A percentile compares a stretch with the other conserved stretches of the same genome.
These are phyloP conservation scores for Corythaeola cristata DNA, from an alignment of 2,113 vertebrate species.

Conservation along the genomic window DNA sequence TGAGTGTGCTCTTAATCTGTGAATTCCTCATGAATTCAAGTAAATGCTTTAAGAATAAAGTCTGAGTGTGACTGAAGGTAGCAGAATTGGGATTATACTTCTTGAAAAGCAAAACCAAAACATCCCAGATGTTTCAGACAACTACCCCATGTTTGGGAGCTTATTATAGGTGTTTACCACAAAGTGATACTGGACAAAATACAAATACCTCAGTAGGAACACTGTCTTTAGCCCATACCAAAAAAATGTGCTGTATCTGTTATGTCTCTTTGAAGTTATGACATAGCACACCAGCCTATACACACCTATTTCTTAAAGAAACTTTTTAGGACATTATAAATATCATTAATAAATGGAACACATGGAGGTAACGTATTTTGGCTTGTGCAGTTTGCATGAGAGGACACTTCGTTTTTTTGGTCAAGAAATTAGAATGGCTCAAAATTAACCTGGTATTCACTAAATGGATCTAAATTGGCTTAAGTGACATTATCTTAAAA, in stretches of 20 bases:
- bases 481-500: not conserved
- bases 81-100: not conserved
- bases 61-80: not conserved
- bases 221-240: not conserved
- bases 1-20: not conserved
- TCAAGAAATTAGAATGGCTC: not conserved
- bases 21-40: not conserved
- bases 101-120: not conserved
- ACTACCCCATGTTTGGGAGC: not conserved
- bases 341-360: not conserved
- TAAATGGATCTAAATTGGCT: not conserved
- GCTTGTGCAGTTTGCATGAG: not conserved
- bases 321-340: not conserved
- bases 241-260: not conserved
- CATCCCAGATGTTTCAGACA: not conserved
- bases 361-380: not conserved
- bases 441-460: not conserved
- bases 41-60: not conserved
- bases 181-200: not conserved
- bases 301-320: not conserved
- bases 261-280: not conserved
- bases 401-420: not conserved
- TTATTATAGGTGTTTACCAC: not conserved
- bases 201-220: not conserved
- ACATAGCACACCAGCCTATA: not conserved